A percentile compares a stretch with the other conserved stretches of the same genome.
Conservation (phyloP, 1,140 invertebrate species). For the Macrotrachela quadricornifera region DNA sequence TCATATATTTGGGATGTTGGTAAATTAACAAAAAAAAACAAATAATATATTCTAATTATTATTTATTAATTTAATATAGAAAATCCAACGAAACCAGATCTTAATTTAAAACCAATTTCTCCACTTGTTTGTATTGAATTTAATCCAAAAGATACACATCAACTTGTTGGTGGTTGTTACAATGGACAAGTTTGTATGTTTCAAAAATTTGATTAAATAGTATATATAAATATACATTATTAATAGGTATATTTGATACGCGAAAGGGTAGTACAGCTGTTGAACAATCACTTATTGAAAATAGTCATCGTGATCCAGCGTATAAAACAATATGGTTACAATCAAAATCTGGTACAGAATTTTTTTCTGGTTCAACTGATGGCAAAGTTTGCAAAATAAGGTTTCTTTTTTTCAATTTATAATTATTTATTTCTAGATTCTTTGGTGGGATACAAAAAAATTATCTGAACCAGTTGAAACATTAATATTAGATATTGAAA, state of each 20-base stretch:
- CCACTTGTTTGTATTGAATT: slow-evolving; percentile 67
- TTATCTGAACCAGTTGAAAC: slow-evolving; percentile 53
- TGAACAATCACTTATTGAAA: slow-evolving; percentile 28
- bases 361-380: slow-evolving; percentile 67
- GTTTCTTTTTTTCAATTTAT: too few relatives aligned
- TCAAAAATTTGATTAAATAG: too few relatives aligned
- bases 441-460: slow-evolving; percentile 68
- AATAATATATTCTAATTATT: too few relatives aligned
- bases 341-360: slow-evolving; percentile 36
- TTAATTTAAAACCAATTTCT: slow-evolving; percentile 43
- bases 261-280: slow-evolving; percentile 30
- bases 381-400: slow-evolving; percentile 61
- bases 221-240: slow-evolving; percentile 1
- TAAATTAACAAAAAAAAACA: too few relatives aligned
- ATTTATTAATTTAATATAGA: slow-evolving; percentile 34
- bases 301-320: slow-evolving; percentile 29
- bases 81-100: slow-evolving; percentile 64
- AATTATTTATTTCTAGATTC: too few relatives aligned
- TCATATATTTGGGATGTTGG: slow-evolving; percentile 76
- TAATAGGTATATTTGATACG: slow-evolving; percentile 28
- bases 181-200: slow-evolving; percentile 50
- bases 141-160: slow-evolving; percentile 67
- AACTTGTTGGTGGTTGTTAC: slow-evolving; percentile 59
- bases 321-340: slow-evolving; percentile 30
- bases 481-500: slow-evolving; percentile 53